Evolutionary conservation across 2,888 invertebrate genomes (phyloP).

Genomic region (Muscina levida): DNA sequence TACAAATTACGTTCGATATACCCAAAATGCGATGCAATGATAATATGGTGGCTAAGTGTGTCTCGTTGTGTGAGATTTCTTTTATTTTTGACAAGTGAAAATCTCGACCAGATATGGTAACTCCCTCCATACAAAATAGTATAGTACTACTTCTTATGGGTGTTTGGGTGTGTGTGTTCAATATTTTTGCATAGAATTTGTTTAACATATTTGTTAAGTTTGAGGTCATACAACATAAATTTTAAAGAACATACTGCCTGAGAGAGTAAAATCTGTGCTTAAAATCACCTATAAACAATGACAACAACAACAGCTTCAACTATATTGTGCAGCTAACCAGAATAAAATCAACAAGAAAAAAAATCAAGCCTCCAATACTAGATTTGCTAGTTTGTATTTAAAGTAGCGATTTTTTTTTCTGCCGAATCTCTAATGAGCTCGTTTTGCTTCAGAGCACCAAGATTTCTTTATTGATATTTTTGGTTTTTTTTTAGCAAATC

Average conservation of each 20-base stretch:
- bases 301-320: neutral
- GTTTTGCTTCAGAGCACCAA: neutral
- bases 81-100: conserved; percentile 3
- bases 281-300: neutral
- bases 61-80: no score
- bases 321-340: no score
- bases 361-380: no score
- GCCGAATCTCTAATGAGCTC: neutral
- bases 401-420: no score
- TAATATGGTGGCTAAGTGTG: no score
- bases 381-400: conserved; percentile 3
- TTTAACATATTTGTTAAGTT: conserved; percentile 64
- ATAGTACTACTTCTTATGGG: no score
- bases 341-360: no score
- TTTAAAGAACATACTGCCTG: conserved; percentile 61
- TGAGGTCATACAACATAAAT: conserved; percentile 73
- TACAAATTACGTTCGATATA: neutral
- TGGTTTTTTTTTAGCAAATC: no score
- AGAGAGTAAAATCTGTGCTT: neutral
- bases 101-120: conserved; percentile 12
- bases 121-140: no score
- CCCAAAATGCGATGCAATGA: no score
- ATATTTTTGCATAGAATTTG: conserved; percentile 8
- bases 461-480: no score
- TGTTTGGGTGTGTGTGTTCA: neutral